phyloP scores from a whole-genome alignment of 2,888 invertebrate species.

The Sericinus montela region DNA sequence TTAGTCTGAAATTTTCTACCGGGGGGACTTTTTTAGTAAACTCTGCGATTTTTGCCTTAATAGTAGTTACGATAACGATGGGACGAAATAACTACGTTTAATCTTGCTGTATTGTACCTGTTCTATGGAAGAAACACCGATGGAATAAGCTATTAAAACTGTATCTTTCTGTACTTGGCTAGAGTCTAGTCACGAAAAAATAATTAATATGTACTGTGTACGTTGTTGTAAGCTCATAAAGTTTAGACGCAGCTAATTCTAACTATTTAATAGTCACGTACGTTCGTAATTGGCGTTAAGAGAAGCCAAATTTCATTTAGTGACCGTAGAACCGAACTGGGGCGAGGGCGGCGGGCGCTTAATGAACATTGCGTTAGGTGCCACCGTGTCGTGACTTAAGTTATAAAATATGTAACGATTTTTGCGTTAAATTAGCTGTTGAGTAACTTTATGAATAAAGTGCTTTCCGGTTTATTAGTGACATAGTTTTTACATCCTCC shows the following conservation, averaged over 20 bases:
- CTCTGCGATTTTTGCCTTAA: no score
- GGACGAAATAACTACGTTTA: no score
- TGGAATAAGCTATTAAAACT: no score
- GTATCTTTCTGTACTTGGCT: neutral
- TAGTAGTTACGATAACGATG: no score
- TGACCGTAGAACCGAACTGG: conserved; percentile 26
- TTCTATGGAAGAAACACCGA: no score
- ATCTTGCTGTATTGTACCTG: no score
- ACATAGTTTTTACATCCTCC: no score
- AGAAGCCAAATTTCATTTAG: conserved; percentile 38
- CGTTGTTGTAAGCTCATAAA: conserved; percentile 26
- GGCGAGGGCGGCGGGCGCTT: conserved; percentile 27
- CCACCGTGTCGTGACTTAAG: conserved; percentile 20
- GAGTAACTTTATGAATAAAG: neutral
- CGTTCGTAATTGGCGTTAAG: conserved; percentile 37
- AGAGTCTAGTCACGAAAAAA: conserved; percentile 5
- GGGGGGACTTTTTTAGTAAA: no score
- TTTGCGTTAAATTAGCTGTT: neutral
- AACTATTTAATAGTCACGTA: conserved; percentile 38
- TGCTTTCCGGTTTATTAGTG: no score
- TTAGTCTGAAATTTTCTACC: no score
- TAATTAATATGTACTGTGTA: conserved; percentile 21
- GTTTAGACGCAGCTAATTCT: conserved; percentile 19
- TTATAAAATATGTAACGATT: conserved; percentile 9
- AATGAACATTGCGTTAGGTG: conserved; percentile 21